These are phyloP conservation scores for Chionodraco myersi DNA, from an alignment of 2,113 vertebrate species.

Conservation along the genomic window DNA sequence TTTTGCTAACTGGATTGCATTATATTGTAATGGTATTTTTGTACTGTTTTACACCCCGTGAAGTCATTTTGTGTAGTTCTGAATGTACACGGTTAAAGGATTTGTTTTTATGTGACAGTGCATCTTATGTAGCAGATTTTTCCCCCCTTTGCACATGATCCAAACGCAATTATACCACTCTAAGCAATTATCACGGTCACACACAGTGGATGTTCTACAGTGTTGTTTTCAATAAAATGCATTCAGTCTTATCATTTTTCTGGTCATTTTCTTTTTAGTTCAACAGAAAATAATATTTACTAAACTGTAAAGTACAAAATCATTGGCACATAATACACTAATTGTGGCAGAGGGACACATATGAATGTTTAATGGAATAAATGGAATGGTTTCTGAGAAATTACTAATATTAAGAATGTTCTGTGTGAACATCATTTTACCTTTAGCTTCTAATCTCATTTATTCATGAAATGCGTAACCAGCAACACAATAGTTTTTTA, in stretches of 20 bases:
- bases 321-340: constrained; percentile 20
- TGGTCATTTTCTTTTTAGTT: constrained; percentile 9
- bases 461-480: neutral
- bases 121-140: neutral
- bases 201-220: constrained; percentile 13
- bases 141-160: neutral
- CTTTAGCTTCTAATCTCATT: neutral
- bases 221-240: constrained; percentile 49
- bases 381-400: neutral
- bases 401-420: neutral
- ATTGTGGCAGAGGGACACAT: constrained; percentile 4
- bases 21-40: neutral
- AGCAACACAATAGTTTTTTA: neutral
- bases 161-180: constrained; percentile 1
- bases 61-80: neutral
- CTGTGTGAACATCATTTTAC: constrained; percentile 20
- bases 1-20: neutral
- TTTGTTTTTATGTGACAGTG: neutral
- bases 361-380: neutral
- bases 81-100: neutral
- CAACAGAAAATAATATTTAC: constrained; percentile 25
- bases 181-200: neutral
- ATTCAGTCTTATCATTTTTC: constrained; percentile 28
- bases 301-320: constrained; percentile 24
- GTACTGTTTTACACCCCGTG: neutral